These are phyloP conservation scores for Sympetrum striolatum DNA, from an alignment of 2,888 invertebrate species.

Conservation along the genomic window DNA sequence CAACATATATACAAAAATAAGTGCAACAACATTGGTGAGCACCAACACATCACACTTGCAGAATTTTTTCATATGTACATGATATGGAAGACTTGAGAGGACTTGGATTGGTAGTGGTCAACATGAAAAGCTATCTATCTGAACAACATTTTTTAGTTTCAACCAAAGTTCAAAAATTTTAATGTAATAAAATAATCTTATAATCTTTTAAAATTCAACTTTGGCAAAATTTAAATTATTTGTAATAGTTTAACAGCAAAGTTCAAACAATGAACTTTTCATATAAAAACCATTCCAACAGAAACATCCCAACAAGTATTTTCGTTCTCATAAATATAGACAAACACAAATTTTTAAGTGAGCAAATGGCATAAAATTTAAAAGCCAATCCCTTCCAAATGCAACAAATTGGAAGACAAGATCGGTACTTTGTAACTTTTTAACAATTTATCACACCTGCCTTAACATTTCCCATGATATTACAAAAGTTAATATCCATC, in stretches of 20 bases:
- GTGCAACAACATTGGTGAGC: slow-evolving; percentile 26
- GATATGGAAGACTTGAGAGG: slow-evolving; percentile 43
- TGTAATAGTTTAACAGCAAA: background rate
- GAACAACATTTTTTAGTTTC: background rate
- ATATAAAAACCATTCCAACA: background rate
- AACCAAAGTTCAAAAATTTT: background rate
- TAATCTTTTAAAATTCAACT: background rate
- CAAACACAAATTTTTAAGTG: slow-evolving; percentile 14
- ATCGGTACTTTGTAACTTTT: slow-evolving; percentile 25
- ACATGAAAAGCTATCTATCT: slow-evolving; percentile 17
- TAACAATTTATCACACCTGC: slow-evolving; percentile 24
- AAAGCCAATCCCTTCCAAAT: slow-evolving; percentile 12
- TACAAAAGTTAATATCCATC: slow-evolving; percentile 22
- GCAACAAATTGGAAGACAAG: background rate
- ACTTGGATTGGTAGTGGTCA: slow-evolving; percentile 18
- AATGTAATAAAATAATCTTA: background rate
- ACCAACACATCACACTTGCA: slow-evolving; percentile 15
- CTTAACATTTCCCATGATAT: slow-evolving; percentile 27
- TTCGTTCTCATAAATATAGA: slow-evolving; percentile 31
- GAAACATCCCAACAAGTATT: slow-evolving; percentile 27
- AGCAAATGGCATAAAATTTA: slow-evolving; percentile 27
- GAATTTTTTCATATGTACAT: slow-evolving; percentile 30
- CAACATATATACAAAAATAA: slow-evolving; percentile 44
- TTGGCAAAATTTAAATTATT: background rate
- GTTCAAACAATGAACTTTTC: background rate